phyloP scores from a whole-genome alignment of 2,113 vertebrate genomes.

The Sakesphorus luctuosus region DNA sequence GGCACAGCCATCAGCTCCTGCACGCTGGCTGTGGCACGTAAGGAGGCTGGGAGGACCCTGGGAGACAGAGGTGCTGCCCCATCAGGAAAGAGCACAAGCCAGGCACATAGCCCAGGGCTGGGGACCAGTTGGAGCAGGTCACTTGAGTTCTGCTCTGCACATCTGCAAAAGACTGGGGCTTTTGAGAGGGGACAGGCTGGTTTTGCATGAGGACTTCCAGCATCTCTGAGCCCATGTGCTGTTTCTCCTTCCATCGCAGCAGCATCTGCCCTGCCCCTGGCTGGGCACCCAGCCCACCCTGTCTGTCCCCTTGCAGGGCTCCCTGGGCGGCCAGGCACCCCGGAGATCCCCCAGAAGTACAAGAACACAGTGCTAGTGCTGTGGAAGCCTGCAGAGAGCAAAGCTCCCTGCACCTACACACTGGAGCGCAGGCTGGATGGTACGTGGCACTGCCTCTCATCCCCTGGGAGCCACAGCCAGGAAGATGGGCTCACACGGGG shows the following conservation, averaged over 20 bases:
- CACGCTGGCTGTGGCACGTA: constrained; percentile 92
- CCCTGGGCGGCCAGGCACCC: constrained; percentile 89
- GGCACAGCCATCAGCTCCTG: constrained; percentile 91
- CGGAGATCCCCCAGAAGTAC: constrained; percentile 94
- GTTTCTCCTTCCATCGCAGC: not conserved
- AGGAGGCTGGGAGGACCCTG: constrained; percentile 47
- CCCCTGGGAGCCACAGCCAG: not conserved
- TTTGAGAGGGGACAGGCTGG: not conserved
- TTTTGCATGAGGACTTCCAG: not conserved
- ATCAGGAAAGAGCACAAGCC: rapidly evolving
- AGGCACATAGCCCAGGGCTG: rapidly evolving
- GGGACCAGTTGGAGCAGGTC: not conserved
- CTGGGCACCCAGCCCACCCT: not conserved
- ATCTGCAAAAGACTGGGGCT: not conserved
- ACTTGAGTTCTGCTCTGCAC: not conserved
- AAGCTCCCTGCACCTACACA: constrained; percentile 91
- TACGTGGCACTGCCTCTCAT: constrained; percentile 28
- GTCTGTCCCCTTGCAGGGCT: constrained; percentile 75
- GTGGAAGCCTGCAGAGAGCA: constrained; percentile 91
- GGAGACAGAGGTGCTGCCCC: not conserved
- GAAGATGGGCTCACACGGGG: not conserved
- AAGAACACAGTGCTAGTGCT: constrained; percentile 92
- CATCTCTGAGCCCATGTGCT: not conserved
- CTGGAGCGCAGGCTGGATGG: constrained; percentile 88
- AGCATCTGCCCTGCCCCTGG: not conserved